Conservation (phyloP, 2,113 vertebrate genomes). For the Anoura caudifer region DNA sequence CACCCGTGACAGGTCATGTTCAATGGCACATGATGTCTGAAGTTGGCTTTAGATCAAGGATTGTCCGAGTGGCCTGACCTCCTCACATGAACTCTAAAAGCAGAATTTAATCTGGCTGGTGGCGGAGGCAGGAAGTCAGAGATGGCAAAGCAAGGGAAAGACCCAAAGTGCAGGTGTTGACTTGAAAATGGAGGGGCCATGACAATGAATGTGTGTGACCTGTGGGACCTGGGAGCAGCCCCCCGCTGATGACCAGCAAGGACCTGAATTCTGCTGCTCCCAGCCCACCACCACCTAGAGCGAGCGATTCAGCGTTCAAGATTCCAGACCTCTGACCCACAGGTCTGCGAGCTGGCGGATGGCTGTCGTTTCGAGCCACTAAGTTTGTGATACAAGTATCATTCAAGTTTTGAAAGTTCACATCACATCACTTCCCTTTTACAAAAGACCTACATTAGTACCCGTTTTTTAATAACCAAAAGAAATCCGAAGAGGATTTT, state of each 20-base stretch:
- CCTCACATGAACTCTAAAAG: background rate
- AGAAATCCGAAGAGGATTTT: background rate
- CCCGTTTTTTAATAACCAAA: background rate
- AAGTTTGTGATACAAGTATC: background rate
- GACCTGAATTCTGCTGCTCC: background rate
- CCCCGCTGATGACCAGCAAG: background rate
- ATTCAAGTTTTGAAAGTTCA: background rate
- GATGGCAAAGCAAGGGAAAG: background rate
- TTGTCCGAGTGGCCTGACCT: background rate
- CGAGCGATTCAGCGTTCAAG: background rate
- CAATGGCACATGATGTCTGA: too few species aligned
- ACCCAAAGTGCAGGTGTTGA: accelerated
- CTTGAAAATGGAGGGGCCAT: background rate
- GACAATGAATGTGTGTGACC: background rate
- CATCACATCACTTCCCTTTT: background rate
- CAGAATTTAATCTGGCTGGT: background rate
- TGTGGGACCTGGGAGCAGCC: background rate
- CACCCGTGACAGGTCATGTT: background rate
- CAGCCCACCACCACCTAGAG: background rate
- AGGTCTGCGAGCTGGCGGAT: background rate
- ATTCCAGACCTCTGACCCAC: background rate
- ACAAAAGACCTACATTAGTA: background rate
- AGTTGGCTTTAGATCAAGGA: background rate
- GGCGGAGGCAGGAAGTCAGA: background rate
- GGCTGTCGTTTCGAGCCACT: background rate